Base-by-base conservation (phyloP, 2,113 vertebrate species). In the Crotalus viridis region DNA sequence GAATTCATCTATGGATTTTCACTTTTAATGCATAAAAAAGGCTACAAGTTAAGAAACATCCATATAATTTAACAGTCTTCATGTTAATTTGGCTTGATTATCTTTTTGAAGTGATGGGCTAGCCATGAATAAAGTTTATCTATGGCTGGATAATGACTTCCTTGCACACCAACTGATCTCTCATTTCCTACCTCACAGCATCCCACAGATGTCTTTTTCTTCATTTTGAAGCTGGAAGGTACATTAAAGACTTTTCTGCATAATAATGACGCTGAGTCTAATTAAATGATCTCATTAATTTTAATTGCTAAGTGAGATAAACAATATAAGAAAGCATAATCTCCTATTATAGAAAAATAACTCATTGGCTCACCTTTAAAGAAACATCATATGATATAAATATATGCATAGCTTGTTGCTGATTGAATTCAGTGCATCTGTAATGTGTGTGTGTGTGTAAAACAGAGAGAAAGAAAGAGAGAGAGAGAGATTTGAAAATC, bases 231-330 rank as follows among this genome's bases (percentile, higher is more conserved):
- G 39, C 54, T 59, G 28, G 55, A 86, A 86, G 90, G 90, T 91
- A 91, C 55, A 87, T 59, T 92, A 88, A 26, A 89, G 87, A 17
- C 56, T 92, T 92, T 81, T 26, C 56, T 89, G 87, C 87, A 57
- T 61, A 89, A 89, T 89, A 89, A 81, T 89, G 57, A 81, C 52
- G 28, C 54, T 89, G 52, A 48, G 21, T 81, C 87, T 92, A 85
- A 89, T 92, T 92, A 92, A 92, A 89, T 89, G 46, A 81, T 92
- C 51, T 48, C 91, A 89, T 81, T 81, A 92, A 92, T 92, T 92
- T 92, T 89, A 92, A 88, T 92, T 55, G 52, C 87, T 89, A 92
- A 92, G 91, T 22, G 55, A 92, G 52, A 81, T 85, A 89, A 92
- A 92, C 91, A 91, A 91, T 74, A 52, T 64, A 92, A 56, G 59